Evolutionary conservation across 2,888 invertebrate genomes (phyloP).

Genomic region (Phlogophora meticulosa): DNA sequence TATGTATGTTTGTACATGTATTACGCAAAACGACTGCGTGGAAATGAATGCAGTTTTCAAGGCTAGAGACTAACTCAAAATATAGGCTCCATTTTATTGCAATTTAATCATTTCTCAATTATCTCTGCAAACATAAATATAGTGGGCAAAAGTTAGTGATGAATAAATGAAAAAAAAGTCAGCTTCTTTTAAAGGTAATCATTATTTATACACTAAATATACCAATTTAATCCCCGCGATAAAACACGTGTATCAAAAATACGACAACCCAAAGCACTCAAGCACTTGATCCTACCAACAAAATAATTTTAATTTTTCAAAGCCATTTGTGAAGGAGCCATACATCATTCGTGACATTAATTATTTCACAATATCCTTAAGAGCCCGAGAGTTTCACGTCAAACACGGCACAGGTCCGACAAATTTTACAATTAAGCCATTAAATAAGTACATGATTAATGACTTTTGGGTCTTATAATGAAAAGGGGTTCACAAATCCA

Average conservation of each 20-base stretch:
- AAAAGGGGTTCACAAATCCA: conserved; percentile 40
- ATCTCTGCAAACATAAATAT: no score
- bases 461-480: conserved; percentile 41
- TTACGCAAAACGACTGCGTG: no score
- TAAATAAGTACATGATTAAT: conserved; percentile 63
- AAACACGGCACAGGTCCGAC: conserved; percentile 55
- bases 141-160: no score
- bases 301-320: conserved; percentile 31
- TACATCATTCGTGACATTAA: conserved; percentile 59
- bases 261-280: conserved; percentile 20
- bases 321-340: conserved; percentile 38
- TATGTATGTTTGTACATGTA: no score
- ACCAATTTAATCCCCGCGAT: background rate
- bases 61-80: no score
- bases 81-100: no score
- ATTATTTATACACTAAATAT: background rate
- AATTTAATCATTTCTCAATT: no score
- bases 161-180: no score
- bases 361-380: conserved; percentile 59
- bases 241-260: conserved; percentile 25
- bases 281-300: conserved; percentile 39
- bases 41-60: no score
- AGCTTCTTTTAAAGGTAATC: no score
- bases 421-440: conserved; percentile 63
- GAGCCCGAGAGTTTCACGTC: conserved; percentile 43